Percentiles rank a stretch among this genome's conserved stretches.
Conservation (phyloP, 1,140 invertebrate species). For the Liolophura sinensis region DNA sequence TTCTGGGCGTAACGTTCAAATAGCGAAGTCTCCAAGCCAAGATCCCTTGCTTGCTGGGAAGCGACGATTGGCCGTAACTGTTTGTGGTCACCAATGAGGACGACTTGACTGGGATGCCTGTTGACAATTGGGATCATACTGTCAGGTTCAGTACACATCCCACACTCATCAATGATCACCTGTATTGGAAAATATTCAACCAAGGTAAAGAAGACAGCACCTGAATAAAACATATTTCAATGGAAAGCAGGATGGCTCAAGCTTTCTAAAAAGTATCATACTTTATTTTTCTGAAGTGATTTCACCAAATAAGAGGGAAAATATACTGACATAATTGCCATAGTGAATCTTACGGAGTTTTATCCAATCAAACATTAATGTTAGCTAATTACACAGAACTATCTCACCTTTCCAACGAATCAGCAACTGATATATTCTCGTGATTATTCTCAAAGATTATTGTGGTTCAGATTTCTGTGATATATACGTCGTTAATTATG, state of each 20-base stretch:
- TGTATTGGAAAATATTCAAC: conserved; percentile 20
- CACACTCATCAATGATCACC: conserved; percentile 54
- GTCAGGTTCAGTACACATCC: conserved; percentile 48
- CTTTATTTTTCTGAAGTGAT: too few relatives aligned
- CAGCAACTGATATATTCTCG: too few relatives aligned
- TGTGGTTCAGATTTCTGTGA: too few relatives aligned
- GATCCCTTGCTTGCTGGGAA: conserved; percentile 27
- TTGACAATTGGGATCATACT: conserved; percentile 41
- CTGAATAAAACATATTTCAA: too few relatives aligned
- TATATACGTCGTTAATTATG: too few relatives aligned
- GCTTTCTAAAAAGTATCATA: too few relatives aligned
- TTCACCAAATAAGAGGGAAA: not conserved
- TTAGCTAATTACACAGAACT: not conserved
- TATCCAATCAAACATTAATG: not conserved
- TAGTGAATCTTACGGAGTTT: not conserved
- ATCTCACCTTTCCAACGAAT: too few relatives aligned
- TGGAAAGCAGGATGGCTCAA: too few relatives aligned
- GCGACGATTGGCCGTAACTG: conserved; percentile 37
- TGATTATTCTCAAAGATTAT: too few relatives aligned
- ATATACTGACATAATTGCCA: not conserved
- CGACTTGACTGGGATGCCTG: conserved; percentile 30
- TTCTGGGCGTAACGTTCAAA: conserved; percentile 41
- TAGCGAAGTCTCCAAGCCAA: conserved; percentile 43
- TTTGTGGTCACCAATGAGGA: conserved; percentile 47
- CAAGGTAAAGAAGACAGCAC: too few relatives aligned